phyloP scores from a whole-genome alignment of 2,797 vertebrate genomes.

The Rhinatrema bivittatum region DNA sequence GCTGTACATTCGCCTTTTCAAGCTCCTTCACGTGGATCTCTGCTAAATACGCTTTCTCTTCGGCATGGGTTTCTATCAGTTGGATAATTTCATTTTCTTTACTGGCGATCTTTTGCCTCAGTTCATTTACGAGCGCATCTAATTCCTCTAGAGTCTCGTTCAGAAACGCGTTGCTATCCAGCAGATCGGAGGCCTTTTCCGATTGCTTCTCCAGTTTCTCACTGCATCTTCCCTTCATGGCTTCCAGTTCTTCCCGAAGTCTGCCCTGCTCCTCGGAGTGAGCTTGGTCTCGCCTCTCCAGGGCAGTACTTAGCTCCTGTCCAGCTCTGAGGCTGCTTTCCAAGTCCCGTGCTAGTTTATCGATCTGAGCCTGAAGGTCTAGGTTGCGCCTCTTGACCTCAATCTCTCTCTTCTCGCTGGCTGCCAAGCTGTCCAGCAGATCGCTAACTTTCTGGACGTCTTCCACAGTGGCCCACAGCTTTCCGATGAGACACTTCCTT shows the following conservation, averaged over 20 bases:
- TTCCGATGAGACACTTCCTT: background rate
- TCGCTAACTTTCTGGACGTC: background rate
- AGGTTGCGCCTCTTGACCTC: rapidly evolving
- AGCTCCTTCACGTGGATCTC: no score
- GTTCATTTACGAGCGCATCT: background rate
- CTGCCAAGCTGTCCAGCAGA: no score
- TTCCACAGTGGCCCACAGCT: background rate
- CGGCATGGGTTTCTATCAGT: no score
- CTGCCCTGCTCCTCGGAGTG: background rate
- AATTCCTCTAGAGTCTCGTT: background rate
- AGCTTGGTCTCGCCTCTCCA: background rate
- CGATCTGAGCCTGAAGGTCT: background rate
- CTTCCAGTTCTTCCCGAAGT: slow-evolving; percentile 3
- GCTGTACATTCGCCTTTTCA: background rate
- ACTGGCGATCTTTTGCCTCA: rapidly evolving
- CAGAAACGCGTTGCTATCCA: slow-evolving; percentile 21
- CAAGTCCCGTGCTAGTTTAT: slow-evolving; percentile 4
- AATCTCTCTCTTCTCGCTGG: background rate
- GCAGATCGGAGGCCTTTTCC: background rate
- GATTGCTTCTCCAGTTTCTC: background rate
- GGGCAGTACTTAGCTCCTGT: rapidly evolving
- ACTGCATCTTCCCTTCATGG: rapidly evolving
- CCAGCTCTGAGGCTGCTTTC: rapidly evolving
- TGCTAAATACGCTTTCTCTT: no score
- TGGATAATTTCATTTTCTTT: background rate